Conservation (phyloP, 2,888 invertebrate genomes). For the Koerneria pararmatus region DNA sequence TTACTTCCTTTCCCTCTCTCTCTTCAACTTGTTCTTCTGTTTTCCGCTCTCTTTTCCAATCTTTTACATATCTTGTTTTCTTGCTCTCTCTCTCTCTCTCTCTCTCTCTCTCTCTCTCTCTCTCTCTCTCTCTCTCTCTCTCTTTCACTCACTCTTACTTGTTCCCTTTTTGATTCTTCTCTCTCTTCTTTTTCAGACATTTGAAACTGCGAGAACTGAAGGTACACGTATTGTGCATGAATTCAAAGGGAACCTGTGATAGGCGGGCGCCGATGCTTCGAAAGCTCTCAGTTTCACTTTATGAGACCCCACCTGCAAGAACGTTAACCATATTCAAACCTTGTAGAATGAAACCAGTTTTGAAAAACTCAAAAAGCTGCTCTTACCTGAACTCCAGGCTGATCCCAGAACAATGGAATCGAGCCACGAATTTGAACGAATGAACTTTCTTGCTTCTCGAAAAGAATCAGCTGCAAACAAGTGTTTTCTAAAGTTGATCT, state of each 20-base stretch:
- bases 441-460: conserved; percentile 82
- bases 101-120: conserved; percentile 2
- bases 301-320: conserved; percentile 79
- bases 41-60: too few species aligned
- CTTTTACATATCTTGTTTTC: too few species aligned
- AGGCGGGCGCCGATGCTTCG: conserved; percentile 87
- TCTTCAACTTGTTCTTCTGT: too few species aligned
- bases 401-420: conserved; percentile 97
- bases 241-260: too few species aligned
- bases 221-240: too few species aligned
- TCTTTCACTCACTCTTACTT: too few species aligned
- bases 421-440: conserved; percentile 86
- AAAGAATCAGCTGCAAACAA: conserved; percentile 60
- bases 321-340: conserved; percentile 11
- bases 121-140: neutral
- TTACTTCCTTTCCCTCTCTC: too few species aligned
- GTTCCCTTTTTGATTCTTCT: too few species aligned
- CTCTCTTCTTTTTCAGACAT: too few species aligned
- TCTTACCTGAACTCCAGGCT: conserved; percentile 75
- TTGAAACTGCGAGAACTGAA: too few species aligned
- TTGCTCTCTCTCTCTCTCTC: too few species aligned
- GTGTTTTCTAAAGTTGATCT: conserved; percentile 16
- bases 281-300: conserved; percentile 92
- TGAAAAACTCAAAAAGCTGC: neutral
- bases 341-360: conserved; percentile 57